phyloP scores from a whole-genome alignment of 1,140 invertebrate genomes.

The Diprion similis region DNA sequence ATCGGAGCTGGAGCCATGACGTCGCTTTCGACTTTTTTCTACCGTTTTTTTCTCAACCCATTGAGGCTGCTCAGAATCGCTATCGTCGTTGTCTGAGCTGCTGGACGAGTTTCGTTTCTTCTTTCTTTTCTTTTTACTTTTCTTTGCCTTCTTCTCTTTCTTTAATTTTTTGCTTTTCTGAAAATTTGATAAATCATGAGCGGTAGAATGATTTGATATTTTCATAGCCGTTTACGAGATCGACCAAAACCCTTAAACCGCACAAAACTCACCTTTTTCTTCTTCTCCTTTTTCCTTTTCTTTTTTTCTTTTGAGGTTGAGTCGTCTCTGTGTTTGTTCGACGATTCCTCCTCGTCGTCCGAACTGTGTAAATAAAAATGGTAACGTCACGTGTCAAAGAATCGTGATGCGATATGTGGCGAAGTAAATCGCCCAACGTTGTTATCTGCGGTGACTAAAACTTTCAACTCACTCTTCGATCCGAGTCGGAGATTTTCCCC shows the following conservation, averaged over 20 bases:
- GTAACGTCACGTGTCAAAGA: not conserved
- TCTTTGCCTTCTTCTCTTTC: conserved; percentile 57
- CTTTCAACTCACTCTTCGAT: conserved; percentile 64
- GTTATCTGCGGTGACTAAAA: conserved; percentile 15
- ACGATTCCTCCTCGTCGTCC: conserved; percentile 61
- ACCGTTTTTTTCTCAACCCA: conserved; percentile 74
- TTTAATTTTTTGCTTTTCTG: conserved; percentile 62
- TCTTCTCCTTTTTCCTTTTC: conserved; percentile 67
- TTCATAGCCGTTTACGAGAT: conserved; percentile 41
- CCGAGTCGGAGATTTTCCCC: conserved; percentile 75
- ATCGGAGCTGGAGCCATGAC: conserved; percentile 49
- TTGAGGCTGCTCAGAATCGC: conserved; percentile 46
- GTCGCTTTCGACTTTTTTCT: conserved; percentile 35
- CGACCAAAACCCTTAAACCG: conserved; percentile 27
- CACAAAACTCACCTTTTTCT: conserved; percentile 64
- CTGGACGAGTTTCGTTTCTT: conserved; percentile 51
- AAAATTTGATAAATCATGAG: conserved; percentile 43
- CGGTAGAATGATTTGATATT: conserved; percentile 48
- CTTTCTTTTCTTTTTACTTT: conserved; percentile 53
- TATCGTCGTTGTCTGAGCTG: conserved; percentile 41
- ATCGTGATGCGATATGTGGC: conserved; percentile 4
- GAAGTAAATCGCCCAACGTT: conserved; percentile 35
- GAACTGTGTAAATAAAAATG: conserved; percentile 46
- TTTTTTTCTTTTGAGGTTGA: conserved; percentile 66
- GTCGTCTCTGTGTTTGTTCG: conserved; percentile 59